These are phyloP conservation scores for Petrocephalus schoutedeni DNA, from an alignment of 2,797 vertebrate genomes.

Conservation along the genomic window DNA sequence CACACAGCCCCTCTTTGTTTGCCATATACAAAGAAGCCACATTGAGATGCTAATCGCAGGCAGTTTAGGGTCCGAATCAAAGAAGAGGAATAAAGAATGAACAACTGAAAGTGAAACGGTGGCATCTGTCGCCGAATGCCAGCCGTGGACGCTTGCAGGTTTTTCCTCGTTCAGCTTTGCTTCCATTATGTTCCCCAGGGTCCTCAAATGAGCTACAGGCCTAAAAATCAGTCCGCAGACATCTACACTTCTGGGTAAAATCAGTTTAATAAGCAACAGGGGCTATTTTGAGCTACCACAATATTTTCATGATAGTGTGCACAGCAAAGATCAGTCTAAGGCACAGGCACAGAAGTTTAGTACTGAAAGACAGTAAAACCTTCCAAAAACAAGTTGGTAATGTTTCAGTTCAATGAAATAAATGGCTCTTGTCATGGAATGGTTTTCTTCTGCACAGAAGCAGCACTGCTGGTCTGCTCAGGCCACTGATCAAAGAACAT, in stretches of 20 bases:
- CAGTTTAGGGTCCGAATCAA: conserved; percentile 54
- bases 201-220: neutral
- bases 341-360: neutral
- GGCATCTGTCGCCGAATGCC: neutral
- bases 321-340: neutral
- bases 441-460: conserved; percentile 6
- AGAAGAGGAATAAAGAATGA: conserved; percentile 53
- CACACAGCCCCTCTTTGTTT: conserved; percentile 63
- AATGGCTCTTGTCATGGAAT: neutral
- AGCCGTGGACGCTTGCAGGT: neutral
- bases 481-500: neutral
- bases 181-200: neutral
- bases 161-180: neutral
- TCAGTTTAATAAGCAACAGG: neutral
- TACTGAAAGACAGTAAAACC: neutral
- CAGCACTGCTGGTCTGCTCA: neutral
- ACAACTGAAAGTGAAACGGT: conserved; percentile 36
- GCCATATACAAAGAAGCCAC: conserved; percentile 61
- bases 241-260: neutral
- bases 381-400: neutral
- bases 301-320: neutral
- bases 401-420: neutral
- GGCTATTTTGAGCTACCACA: neutral
- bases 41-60: conserved; percentile 73
- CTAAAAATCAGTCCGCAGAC: neutral